These are phyloP conservation scores for Melipona quadrifasciata DNA, from an alignment of 1,140 invertebrate species.

Conservation along the genomic window DNA sequence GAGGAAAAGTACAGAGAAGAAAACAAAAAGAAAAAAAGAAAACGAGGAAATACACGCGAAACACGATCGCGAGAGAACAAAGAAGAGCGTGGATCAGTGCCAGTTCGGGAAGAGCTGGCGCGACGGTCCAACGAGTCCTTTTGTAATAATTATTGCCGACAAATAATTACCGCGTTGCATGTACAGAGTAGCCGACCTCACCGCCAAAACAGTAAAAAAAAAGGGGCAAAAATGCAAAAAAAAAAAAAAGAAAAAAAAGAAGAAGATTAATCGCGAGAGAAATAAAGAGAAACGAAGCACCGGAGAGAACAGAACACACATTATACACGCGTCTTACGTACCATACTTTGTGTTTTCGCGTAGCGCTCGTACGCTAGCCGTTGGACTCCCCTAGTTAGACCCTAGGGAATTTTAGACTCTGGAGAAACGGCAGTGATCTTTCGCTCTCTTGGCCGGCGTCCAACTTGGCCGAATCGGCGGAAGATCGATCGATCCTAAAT, in stretches of 20 bases:
- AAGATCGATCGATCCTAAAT: background rate
- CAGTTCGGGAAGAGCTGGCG: background rate
- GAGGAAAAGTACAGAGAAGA: background rate
- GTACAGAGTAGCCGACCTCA: conserved; percentile 47
- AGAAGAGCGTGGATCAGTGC: conserved; percentile 27
- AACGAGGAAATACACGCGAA: background rate
- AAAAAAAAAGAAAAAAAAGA: background rate
- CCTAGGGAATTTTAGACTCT: background rate
- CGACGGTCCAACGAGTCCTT: conserved; percentile 50
- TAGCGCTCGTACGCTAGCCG: background rate
- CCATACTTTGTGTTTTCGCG: background rate
- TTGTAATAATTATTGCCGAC: conserved; percentile 56
- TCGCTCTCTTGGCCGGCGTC: background rate
- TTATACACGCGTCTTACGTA: background rate
- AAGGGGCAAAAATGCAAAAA: background rate
- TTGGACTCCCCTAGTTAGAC: background rate
- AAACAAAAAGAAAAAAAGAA: too few species aligned
- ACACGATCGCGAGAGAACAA: conserved; percentile 1
- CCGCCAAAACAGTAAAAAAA: conserved; percentile 12
- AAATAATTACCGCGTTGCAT: conserved; percentile 53
- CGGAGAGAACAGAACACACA: conserved; percentile 2
- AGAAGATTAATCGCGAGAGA: background rate
- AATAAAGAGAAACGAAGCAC: conserved; percentile 10
- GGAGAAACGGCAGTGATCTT: background rate
- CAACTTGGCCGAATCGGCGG: background rate